A percentile compares a stretch with the other conserved stretches of the same genome.
phyloP scores from a whole-genome alignment of 2,888 invertebrate species.

The Muscina levida region DNA sequence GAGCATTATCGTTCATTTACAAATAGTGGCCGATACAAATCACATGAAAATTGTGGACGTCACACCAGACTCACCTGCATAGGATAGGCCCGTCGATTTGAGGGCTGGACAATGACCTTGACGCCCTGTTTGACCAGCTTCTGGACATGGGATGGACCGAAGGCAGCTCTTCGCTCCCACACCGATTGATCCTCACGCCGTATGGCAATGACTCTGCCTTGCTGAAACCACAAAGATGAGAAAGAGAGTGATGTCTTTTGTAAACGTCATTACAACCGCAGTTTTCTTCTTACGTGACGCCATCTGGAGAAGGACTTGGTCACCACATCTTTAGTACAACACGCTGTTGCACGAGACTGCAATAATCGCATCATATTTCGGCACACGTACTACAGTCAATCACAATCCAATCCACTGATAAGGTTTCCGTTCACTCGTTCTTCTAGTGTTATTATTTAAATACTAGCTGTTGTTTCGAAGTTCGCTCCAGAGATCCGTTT shows the following conservation, averaged over 20 bases:
- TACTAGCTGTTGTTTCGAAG: conserved; percentile 27
- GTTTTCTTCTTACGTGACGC: conserved; percentile 75
- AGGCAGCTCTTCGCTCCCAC: conserved; percentile 97
- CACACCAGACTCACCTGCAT: conserved; percentile 86
- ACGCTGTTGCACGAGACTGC: conserved; percentile 72
- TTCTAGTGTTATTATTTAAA: conserved; percentile 34
- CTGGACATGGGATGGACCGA: conserved; percentile 94
- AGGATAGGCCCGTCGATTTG: conserved; percentile 97
- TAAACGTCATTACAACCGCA: not conserved
- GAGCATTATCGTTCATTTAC: not conserved
- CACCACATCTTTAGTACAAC: conserved; percentile 67
- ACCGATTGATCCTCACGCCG: conserved; percentile 96
- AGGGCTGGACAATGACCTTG: conserved; percentile 98
- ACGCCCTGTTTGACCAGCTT: conserved; percentile 92
- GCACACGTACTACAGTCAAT: conserved; percentile 47
- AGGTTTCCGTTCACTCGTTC: conserved; percentile 11
- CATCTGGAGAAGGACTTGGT: conserved; percentile 70
- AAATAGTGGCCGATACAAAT: not conserved
- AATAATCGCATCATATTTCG: conserved; percentile 74
- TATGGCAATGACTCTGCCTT: conserved; percentile 88
- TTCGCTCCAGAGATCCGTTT: conserved; percentile 70
- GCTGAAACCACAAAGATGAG: conserved; percentile 76
- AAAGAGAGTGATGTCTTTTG: conserved; percentile 12
- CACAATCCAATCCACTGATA: conserved; percentile 32
- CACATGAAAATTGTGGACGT: not conserved